Conservation (phyloP, 2,113 vertebrate genomes). For the Pterocles gutturalis region DNA sequence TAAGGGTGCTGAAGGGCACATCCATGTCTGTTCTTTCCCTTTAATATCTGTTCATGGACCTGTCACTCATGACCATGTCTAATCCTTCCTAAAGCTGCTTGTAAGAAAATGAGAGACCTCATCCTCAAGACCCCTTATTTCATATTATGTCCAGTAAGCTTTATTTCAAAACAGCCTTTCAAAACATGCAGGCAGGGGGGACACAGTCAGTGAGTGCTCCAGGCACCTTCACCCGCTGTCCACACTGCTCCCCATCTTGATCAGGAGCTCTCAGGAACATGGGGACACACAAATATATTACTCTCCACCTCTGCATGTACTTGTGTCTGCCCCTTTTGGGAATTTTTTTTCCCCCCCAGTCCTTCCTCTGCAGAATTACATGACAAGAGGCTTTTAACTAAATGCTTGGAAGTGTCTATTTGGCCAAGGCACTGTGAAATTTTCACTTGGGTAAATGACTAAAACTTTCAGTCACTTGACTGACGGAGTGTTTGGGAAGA, state of each 20-base stretch:
- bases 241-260: neutral
- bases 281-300: neutral
- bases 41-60: neutral
- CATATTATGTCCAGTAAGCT: neutral
- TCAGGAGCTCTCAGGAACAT: neutral
- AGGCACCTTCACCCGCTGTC: neutral
- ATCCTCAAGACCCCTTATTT: neutral
- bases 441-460: neutral
- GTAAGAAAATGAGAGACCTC: neutral
- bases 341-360: neutral
- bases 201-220: neutral
- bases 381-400: neutral
- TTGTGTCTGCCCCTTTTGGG: neutral
- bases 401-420: neutral
- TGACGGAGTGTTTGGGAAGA: neutral
- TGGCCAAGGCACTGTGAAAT: neutral
- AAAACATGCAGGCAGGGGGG: neutral
- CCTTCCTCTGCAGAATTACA: neutral
- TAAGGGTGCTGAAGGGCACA: neutral
- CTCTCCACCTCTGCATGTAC: neutral
- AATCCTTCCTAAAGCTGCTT: neutral
- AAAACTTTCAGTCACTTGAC: neutral
- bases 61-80: neutral
- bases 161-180: neutral
- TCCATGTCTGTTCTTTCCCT: neutral